These are phyloP conservation scores for Zoanthus solanderi DNA, from an alignment of 92 coral and sea anemone species.

Conservation along the genomic window DNA sequence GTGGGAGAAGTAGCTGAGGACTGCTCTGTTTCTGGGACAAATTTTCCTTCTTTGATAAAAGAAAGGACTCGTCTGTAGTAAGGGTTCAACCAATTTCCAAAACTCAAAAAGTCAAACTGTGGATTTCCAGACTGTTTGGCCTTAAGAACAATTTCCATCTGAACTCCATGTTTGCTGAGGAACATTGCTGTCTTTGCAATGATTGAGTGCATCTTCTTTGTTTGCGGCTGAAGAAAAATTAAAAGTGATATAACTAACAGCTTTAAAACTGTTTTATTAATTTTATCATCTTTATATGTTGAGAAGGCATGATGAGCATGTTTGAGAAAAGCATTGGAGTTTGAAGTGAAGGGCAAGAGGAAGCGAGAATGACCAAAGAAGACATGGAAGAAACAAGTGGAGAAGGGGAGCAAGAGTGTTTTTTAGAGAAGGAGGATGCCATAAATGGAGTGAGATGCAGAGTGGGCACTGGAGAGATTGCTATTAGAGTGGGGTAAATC, in stretches of 20 bases:
- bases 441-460: too few relatives aligned
- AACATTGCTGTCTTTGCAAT: conserved; percentile 96
- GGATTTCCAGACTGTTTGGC: conserved; percentile 99
- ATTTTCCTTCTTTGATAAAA: conserved; percentile 77
- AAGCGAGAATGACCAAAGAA: too few relatives aligned
- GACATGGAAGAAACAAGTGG: too few relatives aligned
- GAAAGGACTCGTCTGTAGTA: conserved; percentile 90
- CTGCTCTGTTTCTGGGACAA: conserved; percentile 65
- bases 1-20: conserved; percentile 67
- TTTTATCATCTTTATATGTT: too few relatives aligned
- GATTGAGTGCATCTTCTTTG: conserved; percentile 93
- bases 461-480: too few relatives aligned
- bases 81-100: conserved; percentile 94
- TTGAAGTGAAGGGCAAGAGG: too few relatives aligned
- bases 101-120: conserved; percentile 94
- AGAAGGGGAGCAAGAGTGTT: too few relatives aligned
- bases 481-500: too few relatives aligned
- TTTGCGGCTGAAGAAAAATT: conserved; percentile 82
- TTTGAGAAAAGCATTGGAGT: too few relatives aligned
- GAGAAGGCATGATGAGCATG: too few relatives aligned
- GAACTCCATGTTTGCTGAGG: conserved; percentile 92
- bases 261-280: too few relatives aligned
- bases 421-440: too few relatives aligned
- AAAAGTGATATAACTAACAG: neutral
- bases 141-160: conserved; percentile 97